Conservation (phyloP, 2,888 invertebrate species). For the Harpalus rubripes region DNA sequence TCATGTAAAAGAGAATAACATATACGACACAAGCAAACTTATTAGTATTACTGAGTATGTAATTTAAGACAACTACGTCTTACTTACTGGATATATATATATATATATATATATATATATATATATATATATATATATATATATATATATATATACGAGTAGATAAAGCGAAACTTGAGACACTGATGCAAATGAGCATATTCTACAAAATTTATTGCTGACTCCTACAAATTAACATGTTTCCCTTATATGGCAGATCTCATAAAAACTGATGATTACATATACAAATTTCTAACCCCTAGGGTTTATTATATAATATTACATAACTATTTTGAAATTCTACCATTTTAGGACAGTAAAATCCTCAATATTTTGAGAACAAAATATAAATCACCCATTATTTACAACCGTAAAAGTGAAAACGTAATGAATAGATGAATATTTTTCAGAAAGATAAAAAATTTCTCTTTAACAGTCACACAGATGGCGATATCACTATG, state of each 20-base stretch:
- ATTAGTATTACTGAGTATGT: too few relatives aligned
- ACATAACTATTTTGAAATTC: not conserved
- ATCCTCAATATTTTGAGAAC: not conserved
- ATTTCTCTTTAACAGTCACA: not conserved
- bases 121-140: too few relatives aligned
- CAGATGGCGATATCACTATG: too few relatives aligned
- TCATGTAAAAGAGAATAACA: too few relatives aligned
- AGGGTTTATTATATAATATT: not conserved
- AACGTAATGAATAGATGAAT: not conserved
- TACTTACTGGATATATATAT: too few relatives aligned
- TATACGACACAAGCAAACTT: too few relatives aligned
- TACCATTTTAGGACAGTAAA: not conserved
- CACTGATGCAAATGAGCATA: slow-evolving; percentile 17
- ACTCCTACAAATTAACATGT: slow-evolving; percentile 18
- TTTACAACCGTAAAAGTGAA: not conserved
- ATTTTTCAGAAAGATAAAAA: not conserved
- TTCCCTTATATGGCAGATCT: slow-evolving; percentile 5
- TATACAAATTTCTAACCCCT: slow-evolving; percentile 1
- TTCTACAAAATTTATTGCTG: slow-evolving; percentile 26
- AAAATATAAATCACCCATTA: too few relatives aligned
- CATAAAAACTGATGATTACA: not conserved
- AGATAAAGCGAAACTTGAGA: not conserved
- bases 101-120: too few relatives aligned
- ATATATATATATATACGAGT: too few relatives aligned
- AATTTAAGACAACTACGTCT: too few relatives aligned